Percentiles rank a stretch among this genome's conserved stretches.
Conservation (phyloP, 1,140 invertebrate genomes). For the Drosophila sp. region DNA sequence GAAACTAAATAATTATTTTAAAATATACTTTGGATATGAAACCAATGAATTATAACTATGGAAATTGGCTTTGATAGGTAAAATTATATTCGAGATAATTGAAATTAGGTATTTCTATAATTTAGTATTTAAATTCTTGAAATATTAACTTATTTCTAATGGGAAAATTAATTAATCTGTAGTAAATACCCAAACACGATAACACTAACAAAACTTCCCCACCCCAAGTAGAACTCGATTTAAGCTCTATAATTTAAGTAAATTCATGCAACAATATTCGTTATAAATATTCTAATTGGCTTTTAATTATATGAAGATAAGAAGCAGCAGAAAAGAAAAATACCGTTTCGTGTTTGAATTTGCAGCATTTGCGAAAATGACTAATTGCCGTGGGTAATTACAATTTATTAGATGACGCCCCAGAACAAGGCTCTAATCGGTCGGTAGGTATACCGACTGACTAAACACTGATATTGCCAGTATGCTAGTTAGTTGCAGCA, state of each 20-base stretch:
- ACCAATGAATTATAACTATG: no score
- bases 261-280: conserved; percentile 62
- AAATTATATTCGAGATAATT: no score
- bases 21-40: no score
- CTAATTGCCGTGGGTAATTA: conserved; percentile 75
- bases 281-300: conserved; percentile 77
- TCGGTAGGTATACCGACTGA: background rate
- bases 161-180: background rate
- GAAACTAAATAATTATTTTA: no score
- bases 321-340: conserved; percentile 14
- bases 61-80: no score
- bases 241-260: conserved; percentile 54
- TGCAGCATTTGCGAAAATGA: conserved; percentile 56
- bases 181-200: background rate
- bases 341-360: conserved; percentile 49
- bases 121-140: background rate
- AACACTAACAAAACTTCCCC: background rate
- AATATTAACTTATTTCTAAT: background rate
- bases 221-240: background rate
- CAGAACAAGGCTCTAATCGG: conserved; percentile 35
- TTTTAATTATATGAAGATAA: conserved; percentile 68
- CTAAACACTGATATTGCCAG: background rate
- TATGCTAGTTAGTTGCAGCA: conserved; percentile 26
- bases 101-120: no score
- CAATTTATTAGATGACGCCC: conserved; percentile 74